Evolutionary conservation across 1,140 invertebrate genomes (phyloP), one percentile per base, ranked within the genome.

Genomic region (Diabrotica undecimpunctata): DNA sequence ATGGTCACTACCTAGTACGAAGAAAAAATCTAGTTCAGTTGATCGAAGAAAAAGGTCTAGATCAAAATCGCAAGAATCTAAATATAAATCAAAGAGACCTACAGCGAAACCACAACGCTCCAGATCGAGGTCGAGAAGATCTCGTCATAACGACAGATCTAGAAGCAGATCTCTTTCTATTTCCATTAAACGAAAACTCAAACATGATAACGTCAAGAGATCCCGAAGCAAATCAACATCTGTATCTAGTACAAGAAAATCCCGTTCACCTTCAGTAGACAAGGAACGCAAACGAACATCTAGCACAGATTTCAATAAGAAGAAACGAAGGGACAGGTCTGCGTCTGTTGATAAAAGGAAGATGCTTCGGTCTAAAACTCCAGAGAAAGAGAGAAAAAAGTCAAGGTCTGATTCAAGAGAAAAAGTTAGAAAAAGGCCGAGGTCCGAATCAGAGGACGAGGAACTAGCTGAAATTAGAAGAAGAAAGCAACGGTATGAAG

Each of bases 21-120:
- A 58, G 55, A 59, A 70, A 55, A 67, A 51, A 58, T 66, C 69
- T 53, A 55, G 57, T 62, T 61, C 62, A 57, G 55, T 53, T 10
- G 51, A 54, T 56, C 51, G 65, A 6, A 41, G 25, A 54, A 67
- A 66, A 58, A 63, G 55, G 37, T 53, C 62, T 41, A 36, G 52
- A 35, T 64, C 68, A 2, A 69, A 64, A 59, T 69, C 68, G 7
- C 61, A 46, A 14, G 64, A 66, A 11, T 10, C 8, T 8, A 55
- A 11, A 12, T 59, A 58, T 5, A 68, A 66, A 59, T 56, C 56
- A 9, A 59, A 58, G 59, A 66, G 62, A 50, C 54, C 50, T 55
- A 25, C 5, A 39, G 63, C 46, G 12, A 60, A 56, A 8, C 11
- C 2, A 46, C n/a, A 13, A 12, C 57, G 57, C 3, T 59, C 57